phyloP scores from a whole-genome alignment of 2,113 vertebrate genomes.

The Cardinalis cardinalis region DNA sequence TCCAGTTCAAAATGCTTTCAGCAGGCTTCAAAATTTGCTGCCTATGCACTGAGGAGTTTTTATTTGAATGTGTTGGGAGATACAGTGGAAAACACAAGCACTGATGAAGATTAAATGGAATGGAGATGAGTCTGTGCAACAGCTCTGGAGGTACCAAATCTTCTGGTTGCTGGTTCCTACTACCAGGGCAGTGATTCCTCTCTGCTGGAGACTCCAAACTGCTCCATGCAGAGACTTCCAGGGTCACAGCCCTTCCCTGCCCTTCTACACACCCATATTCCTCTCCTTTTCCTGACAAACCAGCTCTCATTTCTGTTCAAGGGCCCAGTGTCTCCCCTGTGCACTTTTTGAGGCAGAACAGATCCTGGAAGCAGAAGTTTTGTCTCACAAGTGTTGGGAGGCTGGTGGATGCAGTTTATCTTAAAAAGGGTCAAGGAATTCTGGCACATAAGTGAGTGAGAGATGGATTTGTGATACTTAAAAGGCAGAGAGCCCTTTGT shows the following conservation, averaged over 20 bases:
- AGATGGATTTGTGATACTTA: not conserved
- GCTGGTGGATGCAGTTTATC: not conserved
- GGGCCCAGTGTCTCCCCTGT: not conserved
- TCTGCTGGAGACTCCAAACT: not conserved
- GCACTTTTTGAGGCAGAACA: not conserved
- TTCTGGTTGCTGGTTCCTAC: not conserved
- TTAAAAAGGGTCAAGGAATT: not conserved
- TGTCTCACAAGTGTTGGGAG: not conserved
- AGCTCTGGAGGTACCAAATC: not conserved
- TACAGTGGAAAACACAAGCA: not conserved
- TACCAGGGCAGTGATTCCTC: not conserved
- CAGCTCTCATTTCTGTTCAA: not conserved
- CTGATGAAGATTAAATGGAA: not conserved
- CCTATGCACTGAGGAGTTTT: accelerated
- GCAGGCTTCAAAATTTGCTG: not conserved
- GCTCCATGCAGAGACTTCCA: not conserved
- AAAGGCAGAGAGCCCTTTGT: not conserved
- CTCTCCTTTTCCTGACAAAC: not conserved
- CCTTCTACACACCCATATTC: not conserved
- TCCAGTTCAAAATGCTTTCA: not conserved
- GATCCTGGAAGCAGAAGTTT: not conserved
- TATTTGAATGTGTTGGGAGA: not conserved
- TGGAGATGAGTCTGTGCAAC: not conserved
- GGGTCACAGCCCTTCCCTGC: not conserved
- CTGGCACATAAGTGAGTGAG: not conserved